A percentile compares a stretch with the other conserved stretches of the same genome.
Evolutionary conservation across 2,113 vertebrate species (phyloP).

Genomic region (Speoplatyrhinus poulsoni): DNA sequence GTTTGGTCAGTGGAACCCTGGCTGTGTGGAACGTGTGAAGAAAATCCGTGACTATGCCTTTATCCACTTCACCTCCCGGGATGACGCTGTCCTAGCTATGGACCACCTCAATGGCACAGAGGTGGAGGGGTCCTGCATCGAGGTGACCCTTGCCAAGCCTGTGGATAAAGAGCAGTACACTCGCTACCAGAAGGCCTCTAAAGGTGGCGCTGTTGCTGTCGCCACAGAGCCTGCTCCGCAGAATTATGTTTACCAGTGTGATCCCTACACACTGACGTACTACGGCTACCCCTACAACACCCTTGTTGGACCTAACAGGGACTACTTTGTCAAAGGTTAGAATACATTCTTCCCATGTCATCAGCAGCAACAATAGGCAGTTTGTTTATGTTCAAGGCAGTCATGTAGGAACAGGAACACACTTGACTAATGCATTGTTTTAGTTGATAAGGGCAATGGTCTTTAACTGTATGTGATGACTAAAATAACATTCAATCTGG

Average conservation of each 20-base stretch:
- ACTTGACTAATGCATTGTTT: conserved; percentile 3
- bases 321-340: conserved; percentile 99
- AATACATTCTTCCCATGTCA: conserved; percentile 7
- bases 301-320: conserved; percentile 95
- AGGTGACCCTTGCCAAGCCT: conserved; percentile 96
- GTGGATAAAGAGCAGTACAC: conserved; percentile 99
- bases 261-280: conserved; percentile 93
- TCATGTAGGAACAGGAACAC: conserved; percentile 19
- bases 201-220: conserved; percentile 71
- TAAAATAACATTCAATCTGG: conserved; percentile 36
- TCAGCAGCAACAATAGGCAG: neutral
- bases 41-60: conserved; percentile 98
- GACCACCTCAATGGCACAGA: conserved; percentile 92
- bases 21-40: conserved; percentile 95
- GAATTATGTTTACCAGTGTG: conserved; percentile 93
- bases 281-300: conserved; percentile 96
- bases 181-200: conserved; percentile 96
- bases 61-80: conserved; percentile 93
- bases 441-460: conserved; percentile 28
- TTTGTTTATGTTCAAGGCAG: conserved; percentile 26
- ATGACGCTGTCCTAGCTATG: conserved; percentile 95
- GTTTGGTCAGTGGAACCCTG: conserved; percentile 94
- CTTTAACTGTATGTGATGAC: conserved; percentile 28
- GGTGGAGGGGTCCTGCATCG: conserved; percentile 93
- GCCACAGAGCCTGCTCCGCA: conserved; percentile 79